A percentile compares a stretch with the other conserved stretches of the same genome.
Evolutionary conservation across 2,797 vertebrate genomes (phyloP).

Genomic region (Knipowitschia caucasica): DNA sequence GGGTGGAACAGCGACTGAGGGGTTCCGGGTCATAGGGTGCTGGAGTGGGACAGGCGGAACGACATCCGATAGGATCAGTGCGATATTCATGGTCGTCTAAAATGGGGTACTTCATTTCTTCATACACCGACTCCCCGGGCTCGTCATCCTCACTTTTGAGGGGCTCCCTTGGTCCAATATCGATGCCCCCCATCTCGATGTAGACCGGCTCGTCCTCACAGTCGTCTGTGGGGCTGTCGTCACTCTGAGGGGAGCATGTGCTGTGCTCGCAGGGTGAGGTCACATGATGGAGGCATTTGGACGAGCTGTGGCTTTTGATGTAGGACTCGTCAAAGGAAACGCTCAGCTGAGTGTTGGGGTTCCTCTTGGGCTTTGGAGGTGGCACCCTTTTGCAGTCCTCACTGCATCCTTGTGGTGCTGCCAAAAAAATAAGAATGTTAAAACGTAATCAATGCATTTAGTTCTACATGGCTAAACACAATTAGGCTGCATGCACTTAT

Average conservation of each 20-base stretch:
- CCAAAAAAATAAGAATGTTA: conserved; percentile 33
- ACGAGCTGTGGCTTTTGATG: conserved; percentile 81
- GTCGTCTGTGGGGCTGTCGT: conserved; percentile 79
- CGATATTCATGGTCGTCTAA: conserved; percentile 90
- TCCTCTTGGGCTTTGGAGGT: conserved; percentile 97
- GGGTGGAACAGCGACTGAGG: conserved; percentile 85
- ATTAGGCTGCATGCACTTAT: too few relatives aligned
- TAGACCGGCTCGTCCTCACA: conserved; percentile 95
- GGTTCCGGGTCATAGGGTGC: conserved; percentile 90
- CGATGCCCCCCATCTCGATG: conserved; percentile 96
- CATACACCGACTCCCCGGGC: conserved; percentile 93
- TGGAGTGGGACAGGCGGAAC: conserved; percentile 92
- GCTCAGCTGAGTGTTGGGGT: conserved; percentile 96
- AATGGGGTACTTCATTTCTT: conserved; percentile 97
- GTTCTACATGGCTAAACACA: background rate
- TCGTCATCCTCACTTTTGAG: conserved; percentile 87
- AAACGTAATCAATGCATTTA: background rate
- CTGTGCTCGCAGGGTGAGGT: conserved; percentile 69
- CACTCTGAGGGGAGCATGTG: conserved; percentile 81
- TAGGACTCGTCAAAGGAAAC: conserved; percentile 96
- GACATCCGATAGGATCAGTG: conserved; percentile 85
- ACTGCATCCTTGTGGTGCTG: conserved; percentile 88
- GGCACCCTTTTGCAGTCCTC: conserved; percentile 97
- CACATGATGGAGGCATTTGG: conserved; percentile 56
- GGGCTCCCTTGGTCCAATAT: conserved; percentile 82